phyloP scores from a whole-genome alignment of 2,797 vertebrate genomes.

The Tiaroga cobitis region DNA sequence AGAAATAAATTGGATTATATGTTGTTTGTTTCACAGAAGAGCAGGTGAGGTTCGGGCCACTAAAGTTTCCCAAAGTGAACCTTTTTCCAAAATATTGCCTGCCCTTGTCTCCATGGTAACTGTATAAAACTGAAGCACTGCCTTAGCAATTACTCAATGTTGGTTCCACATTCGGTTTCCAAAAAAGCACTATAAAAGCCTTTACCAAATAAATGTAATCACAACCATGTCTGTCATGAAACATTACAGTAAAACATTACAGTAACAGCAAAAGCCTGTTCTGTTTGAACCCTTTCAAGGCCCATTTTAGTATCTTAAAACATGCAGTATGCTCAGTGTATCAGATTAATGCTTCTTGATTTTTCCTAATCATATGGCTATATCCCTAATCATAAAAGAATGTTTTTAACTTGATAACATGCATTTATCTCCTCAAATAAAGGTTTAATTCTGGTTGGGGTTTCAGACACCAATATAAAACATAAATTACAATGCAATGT shows the following conservation, averaged over 20 bases:
- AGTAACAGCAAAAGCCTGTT: background rate
- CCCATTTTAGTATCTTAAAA: background rate
- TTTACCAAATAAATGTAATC: background rate
- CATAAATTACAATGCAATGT: background rate
- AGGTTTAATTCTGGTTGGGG: no score
- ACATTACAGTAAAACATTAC: background rate
- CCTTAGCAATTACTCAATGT: background rate
- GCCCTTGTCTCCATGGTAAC: constrained; percentile 12
- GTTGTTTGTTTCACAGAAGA: constrained; percentile 11
- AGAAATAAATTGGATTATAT: background rate
- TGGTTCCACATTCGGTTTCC: background rate
- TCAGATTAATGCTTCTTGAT: background rate
- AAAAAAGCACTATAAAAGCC: background rate
- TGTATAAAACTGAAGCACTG: background rate
- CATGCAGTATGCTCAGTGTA: background rate
- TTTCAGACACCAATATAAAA: background rate
- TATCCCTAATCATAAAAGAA: background rate
- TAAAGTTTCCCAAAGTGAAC: background rate
- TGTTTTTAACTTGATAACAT: background rate
- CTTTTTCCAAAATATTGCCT: background rate
- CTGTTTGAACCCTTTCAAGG: background rate
- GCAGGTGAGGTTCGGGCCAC: background rate
- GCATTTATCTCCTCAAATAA: background rate
- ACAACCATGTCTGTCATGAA: background rate
- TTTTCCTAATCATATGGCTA: background rate